Percentiles rank a stretch among this genome's conserved stretches.
These are phyloP conservation scores for Andrena trimmerana DNA, from an alignment of 2,888 invertebrate species.

Conservation along the genomic window DNA sequence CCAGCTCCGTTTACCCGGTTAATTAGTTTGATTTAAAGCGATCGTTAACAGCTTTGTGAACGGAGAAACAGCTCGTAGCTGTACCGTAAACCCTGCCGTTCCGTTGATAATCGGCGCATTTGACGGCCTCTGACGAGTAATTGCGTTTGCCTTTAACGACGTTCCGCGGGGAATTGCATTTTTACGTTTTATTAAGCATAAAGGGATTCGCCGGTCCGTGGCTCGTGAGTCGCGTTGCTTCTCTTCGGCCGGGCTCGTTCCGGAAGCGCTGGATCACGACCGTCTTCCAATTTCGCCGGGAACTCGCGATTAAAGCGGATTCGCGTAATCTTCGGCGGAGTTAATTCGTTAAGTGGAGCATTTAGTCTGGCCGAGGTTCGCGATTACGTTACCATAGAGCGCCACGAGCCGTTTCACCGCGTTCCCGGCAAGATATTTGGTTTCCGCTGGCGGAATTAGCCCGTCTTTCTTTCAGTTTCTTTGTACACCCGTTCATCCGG, in stretches of 20 bases:
- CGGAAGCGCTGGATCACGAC: neutral
- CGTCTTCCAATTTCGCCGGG: conserved; percentile 30
- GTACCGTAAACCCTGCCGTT: neutral
- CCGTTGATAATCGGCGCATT: neutral
- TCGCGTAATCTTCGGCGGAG: conserved; percentile 35
- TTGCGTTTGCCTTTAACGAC: neutral
- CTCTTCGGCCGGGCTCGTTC: neutral
- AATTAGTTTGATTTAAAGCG: conserved; percentile 8
- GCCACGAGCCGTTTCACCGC: conserved; percentile 5
- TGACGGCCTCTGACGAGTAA: neutral
- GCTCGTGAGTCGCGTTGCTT: neutral
- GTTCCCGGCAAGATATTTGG: conserved; percentile 34
- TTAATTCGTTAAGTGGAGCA: conserved; percentile 55
- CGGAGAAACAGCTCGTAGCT: neutral
- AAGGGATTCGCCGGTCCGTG: neutral
- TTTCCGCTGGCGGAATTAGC: conserved; percentile 40
- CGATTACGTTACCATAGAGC: conserved; percentile 42
- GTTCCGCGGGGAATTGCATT: neutral
- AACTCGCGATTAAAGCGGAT: conserved; percentile 41
- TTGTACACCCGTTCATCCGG: neutral
- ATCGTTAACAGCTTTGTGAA: neutral
- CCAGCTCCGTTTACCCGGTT: neutral
- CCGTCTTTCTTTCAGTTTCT: conserved; percentile 14
- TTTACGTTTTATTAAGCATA: neutral
- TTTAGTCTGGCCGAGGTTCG: conserved; percentile 36